Percentiles rank a stretch among this genome's conserved stretches.
Conservation (phyloP, 2,113 vertebrate genomes). For the Pachypanchax playfairii region DNA sequence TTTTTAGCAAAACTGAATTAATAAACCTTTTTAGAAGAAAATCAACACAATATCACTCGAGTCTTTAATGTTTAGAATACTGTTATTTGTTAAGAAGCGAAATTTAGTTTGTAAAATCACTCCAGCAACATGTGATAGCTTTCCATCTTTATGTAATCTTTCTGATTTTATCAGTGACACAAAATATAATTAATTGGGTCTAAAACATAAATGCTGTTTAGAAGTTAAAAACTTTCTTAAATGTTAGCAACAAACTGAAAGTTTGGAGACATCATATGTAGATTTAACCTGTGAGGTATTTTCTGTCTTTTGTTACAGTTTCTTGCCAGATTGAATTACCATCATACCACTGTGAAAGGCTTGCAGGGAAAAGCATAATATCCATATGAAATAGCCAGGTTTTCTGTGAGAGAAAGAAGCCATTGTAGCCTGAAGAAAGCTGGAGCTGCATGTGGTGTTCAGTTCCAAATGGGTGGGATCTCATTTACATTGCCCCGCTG, state of each 20-base stretch:
- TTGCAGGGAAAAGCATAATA: slow-evolving; percentile 9
- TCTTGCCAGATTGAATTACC: slow-evolving; percentile 56
- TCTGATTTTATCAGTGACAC: too few species aligned
- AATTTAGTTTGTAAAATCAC: neutral
- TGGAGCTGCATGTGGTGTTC: slow-evolving; percentile 47
- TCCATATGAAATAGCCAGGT: slow-evolving; percentile 27
- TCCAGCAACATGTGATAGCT: neutral
- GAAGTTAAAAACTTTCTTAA: slow-evolving; percentile 11
- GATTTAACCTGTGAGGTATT: slow-evolving; percentile 33
- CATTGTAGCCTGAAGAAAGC: slow-evolving; percentile 54
- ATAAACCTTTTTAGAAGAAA: too few species aligned
- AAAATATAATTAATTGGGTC: too few species aligned
- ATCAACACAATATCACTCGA: too few species aligned
- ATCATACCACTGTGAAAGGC: slow-evolving; percentile 38
- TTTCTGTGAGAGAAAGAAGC: slow-evolving; percentile 50
- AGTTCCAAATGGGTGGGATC: slow-evolving; percentile 56
- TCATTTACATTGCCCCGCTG: slow-evolving; percentile 44
- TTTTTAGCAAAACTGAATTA: too few species aligned
- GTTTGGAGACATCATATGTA: slow-evolving; percentile 39
- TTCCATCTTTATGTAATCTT: neutral
- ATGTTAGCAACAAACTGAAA: slow-evolving; percentile 28
- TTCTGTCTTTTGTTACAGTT: slow-evolving; percentile 31
- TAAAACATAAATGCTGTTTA: too few species aligned
- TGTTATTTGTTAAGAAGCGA: neutral
- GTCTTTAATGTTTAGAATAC: neutral